Conservation (phyloP, 2,797 vertebrate genomes). For the Tarsius wallacei region DNA sequence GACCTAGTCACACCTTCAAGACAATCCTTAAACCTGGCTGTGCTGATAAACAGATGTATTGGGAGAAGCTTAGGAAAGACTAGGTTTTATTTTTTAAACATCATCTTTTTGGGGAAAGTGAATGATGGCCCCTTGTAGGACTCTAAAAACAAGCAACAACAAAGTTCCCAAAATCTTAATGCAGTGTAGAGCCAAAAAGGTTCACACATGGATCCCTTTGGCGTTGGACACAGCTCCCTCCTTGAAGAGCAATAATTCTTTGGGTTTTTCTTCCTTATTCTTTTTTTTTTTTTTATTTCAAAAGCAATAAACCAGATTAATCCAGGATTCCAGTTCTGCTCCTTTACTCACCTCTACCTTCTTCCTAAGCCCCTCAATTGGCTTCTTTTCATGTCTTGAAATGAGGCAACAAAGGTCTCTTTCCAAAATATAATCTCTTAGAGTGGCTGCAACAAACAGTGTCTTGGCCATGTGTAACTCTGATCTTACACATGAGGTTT, state of each 20-base stretch:
- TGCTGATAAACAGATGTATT: not conserved
- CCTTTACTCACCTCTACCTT: slow-evolving; percentile 15
- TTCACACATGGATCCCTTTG: not conserved
- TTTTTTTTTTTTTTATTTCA: slow-evolving; percentile 32
- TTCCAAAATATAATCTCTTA: slow-evolving; percentile 50
- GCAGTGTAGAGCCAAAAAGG: not conserved
- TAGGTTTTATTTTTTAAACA: slow-evolving; percentile 65
- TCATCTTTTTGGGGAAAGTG: slow-evolving; percentile 54
- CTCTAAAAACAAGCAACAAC: slow-evolving; percentile 17
- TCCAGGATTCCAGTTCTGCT: not conserved
- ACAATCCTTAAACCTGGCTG: not conserved
- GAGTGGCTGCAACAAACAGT: not conserved
- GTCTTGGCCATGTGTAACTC: not conserved
- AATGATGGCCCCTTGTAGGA: slow-evolving; percentile 24
- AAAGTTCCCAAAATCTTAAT: slow-evolving; percentile 40
- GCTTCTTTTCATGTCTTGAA: slow-evolving; percentile 60
- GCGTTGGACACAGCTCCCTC: not conserved
- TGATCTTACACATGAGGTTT: not conserved
- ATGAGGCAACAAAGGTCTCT: slow-evolving; percentile 44
- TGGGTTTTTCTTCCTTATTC: not conserved
- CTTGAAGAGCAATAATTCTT: slow-evolving; percentile 28
- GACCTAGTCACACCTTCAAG: not conserved
- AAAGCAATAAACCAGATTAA: slow-evolving; percentile 41
- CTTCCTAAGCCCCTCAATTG: not conserved
- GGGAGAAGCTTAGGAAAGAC: slow-evolving; percentile 2